Base-by-base conservation (phyloP, 2,888 invertebrate species). In the Platycnemis pennipes region DNA sequence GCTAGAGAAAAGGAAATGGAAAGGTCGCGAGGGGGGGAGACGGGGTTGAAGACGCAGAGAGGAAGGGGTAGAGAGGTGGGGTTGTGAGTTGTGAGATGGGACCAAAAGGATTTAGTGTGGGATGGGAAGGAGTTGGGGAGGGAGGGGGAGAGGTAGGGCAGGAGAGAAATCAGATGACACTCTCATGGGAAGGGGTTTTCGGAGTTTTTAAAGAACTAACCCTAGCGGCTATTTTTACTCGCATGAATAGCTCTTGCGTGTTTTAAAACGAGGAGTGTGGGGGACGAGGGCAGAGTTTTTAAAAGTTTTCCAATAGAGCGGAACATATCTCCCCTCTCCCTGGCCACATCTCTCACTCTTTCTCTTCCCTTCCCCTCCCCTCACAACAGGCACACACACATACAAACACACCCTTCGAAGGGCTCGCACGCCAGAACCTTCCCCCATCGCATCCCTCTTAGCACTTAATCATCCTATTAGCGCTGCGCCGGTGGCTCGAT, bases 401-500 rank as follows among this genome's bases (percentile, higher is more conserved):
- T 37, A 77, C 77, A 37, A 63, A 63, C 63, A 77, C 77, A 31
- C 77, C 8, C 77, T n/a, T 11, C n/a, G 7, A 13, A 37, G 13
- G 37, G 46, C 45, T 45, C 44, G 4, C 45, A 87, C 45, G 37
- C 37, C 37, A 77, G 11, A 22, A 11, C 42, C 37, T 22, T 7
- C 45, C 16, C 87, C 16, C 87, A n/a, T 44, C 2, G 8, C 77
- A n/a, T 31, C 63, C 46, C 46, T 46, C 46, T 87, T 87, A 87
- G 87, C 87, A 87, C n/a, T 87, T 87, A 87, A 87, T 87, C 46
- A 87, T 87, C 87, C 87, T 87, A 87, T 87, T 87, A 87, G 87
- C 87, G 46, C 87, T 46, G 87, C 87, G 87, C 87, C 87, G 45
- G 87, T 87, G 87, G 87, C 87, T 87, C 46, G 46, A 87, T 87